Percentiles rank a stretch among this genome's conserved stretches.
phyloP scores from a whole-genome alignment of 2,113 vertebrate genomes.

The Gasterosteus aculeatus region DNA sequence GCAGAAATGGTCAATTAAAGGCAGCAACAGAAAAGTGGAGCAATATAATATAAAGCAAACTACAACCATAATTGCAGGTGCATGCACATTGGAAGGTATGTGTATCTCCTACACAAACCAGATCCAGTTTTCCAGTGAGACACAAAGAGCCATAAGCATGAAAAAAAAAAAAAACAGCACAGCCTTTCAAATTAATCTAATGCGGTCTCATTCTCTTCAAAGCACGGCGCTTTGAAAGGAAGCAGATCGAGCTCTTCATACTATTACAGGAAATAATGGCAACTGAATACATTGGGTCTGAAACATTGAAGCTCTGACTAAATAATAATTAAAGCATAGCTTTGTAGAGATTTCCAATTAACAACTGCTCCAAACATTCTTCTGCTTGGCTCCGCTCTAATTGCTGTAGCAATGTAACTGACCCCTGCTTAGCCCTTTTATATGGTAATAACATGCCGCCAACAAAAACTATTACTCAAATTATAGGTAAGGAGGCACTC shows the following conservation, averaged over 20 bases:
- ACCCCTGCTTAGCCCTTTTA: conserved; percentile 84
- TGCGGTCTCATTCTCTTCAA: conserved; percentile 81
- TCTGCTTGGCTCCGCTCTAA: conserved; percentile 79
- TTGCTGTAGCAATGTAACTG: conserved; percentile 80
- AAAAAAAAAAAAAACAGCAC: conserved; percentile 69
- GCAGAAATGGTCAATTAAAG: no score
- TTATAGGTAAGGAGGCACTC: conserved; percentile 82
- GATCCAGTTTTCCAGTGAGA: conserved; percentile 58
- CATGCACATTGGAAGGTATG: conserved; percentile 33
- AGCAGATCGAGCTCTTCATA: conserved; percentile 77
- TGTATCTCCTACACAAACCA: conserved; percentile 55
- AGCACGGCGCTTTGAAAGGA: conserved; percentile 77
- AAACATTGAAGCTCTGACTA: conserved; percentile 78
- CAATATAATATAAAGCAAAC: background rate
- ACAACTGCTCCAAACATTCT: conserved; percentile 83
- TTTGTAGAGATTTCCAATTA: conserved; percentile 84
- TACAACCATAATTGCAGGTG: conserved; percentile 7
- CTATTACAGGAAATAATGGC: conserved; percentile 76
- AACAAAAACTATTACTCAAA: conserved; percentile 86
- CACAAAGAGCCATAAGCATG: conserved; percentile 72
- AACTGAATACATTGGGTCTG: conserved; percentile 78
- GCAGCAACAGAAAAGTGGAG: no score
- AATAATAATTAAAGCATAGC: conserved; percentile 83
- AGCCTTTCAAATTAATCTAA: conserved; percentile 80
- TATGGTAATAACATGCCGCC: conserved; percentile 84